These are phyloP conservation scores for Pectinophora gossypiella DNA, from an alignment of 1,140 invertebrate genomes.

Conservation along the genomic window DNA sequence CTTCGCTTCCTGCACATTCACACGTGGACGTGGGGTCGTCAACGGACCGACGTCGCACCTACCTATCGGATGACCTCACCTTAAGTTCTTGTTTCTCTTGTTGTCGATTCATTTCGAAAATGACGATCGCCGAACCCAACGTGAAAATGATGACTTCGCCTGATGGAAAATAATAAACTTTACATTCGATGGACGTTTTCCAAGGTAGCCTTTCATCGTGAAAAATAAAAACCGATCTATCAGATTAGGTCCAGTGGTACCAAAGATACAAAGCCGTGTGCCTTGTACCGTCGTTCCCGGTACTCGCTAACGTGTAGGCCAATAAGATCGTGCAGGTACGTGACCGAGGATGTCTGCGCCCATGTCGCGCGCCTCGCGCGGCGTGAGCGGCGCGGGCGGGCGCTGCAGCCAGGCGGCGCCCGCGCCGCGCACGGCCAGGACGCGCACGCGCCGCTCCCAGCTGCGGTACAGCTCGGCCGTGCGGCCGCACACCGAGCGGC, in stretches of 20 bases:
- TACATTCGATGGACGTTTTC: too few species aligned
- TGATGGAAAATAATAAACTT: conserved; percentile 3
- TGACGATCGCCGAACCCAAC: conserved; percentile 24
- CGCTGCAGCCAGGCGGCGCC: conserved; percentile 16
- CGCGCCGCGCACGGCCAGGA: background rate
- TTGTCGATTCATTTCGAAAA: conserved; percentile 33
- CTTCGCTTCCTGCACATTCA: background rate
- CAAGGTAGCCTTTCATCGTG: too few species aligned
- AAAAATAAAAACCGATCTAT: too few species aligned
- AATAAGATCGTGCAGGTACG: too few species aligned
- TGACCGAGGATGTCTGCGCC: conserved; percentile 33
- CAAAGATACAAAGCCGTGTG: too few species aligned
- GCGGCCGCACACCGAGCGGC: conserved; percentile 15
- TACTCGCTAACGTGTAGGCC: too few species aligned
- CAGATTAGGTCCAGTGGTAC: too few species aligned
- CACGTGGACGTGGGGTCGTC: too few species aligned
- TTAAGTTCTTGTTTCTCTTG: conserved; percentile 24
- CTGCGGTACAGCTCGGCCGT: conserved; percentile 13
- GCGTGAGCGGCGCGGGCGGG: conserved; percentile 15
- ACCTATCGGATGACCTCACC: too few species aligned
- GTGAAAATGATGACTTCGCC: conserved; percentile 29
- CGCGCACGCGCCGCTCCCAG: conserved; percentile 16
- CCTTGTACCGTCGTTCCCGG: too few species aligned
- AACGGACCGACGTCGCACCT: too few species aligned
- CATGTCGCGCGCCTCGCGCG: conserved; percentile 20